A percentile compares a stretch with the other conserved stretches of the same genome.
Conservation (phyloP, 2,113 vertebrate genomes). For the Natator depressus region DNA sequence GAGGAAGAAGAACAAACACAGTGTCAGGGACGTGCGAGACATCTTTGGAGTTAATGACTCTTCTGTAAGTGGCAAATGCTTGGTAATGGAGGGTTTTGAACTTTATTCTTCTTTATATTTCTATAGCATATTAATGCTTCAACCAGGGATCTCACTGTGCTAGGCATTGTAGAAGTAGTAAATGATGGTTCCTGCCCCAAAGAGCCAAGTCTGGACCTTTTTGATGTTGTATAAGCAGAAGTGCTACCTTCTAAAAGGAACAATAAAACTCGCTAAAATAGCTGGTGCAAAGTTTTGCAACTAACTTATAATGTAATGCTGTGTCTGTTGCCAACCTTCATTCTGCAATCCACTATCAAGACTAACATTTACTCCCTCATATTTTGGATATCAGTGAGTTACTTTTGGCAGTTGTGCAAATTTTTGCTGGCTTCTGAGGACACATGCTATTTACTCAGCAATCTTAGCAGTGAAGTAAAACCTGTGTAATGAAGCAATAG, state of each 20-base stretch:
- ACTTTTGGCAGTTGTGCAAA: constrained; percentile 11
- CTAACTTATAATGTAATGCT: background rate
- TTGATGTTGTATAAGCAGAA: background rate
- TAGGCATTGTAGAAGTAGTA: background rate
- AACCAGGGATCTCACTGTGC: background rate
- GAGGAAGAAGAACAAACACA: constrained; percentile 87
- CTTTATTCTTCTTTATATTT: background rate
- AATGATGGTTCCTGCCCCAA: background rate
- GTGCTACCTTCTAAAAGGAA: background rate
- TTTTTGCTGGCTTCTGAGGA: constrained; percentile 36
- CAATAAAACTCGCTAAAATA: background rate
- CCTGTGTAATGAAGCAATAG: constrained; percentile 4
- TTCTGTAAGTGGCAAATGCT: constrained; percentile 75
- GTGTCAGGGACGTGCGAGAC: constrained; percentile 90
- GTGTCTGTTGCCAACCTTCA: background rate
- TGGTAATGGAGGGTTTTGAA: background rate
- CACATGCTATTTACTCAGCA: constrained; percentile 34
- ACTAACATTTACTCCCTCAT: constrained; percentile 31
- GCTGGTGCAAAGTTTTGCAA: background rate
- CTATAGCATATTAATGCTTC: background rate
- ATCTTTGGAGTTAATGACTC: constrained; percentile 84
- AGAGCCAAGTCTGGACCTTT: background rate
- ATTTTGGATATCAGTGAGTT: constrained; percentile 48
- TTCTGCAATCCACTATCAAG: background rate
- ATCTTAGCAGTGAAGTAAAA: constrained; percentile 19